Base-by-base conservation (phyloP, 2,113 vertebrate species). In the Monopterus albus region DNA sequence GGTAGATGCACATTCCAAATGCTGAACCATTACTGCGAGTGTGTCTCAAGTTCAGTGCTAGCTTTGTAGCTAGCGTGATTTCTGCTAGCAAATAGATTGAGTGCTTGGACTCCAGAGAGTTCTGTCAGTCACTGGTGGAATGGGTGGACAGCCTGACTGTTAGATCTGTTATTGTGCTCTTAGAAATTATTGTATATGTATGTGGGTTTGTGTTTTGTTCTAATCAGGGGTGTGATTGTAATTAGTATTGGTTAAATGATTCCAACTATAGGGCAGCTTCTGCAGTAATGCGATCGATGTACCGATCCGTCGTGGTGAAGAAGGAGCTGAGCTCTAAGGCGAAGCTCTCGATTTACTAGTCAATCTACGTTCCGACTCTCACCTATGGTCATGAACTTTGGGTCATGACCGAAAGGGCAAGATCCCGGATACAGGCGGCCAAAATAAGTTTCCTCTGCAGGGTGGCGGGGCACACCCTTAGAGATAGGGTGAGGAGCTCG, bases 211-310 rank as follows among this genome's bases (percentile, higher is more conserved):
- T 29, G 75, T 75, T 68, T 65, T 59, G 55, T 47, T 29, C 13
- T 12, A 33, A 14, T 17, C 14, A 13, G 20, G 47, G 33, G 1
- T 33, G 29, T 52, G 26, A 67, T 46, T 75, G 71, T 87, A 84
- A 84, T 89, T 69, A 71, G 56, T 85, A 87, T 47, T 87, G 85
- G 75, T 20, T 79, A 55, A 87, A 47, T 76, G 43, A 81, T 63
- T 72, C 49, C 81, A n/a, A n/a, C n/a, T n/a, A n/a, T n/a, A n/a
- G n/a, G n/a, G n/a, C n/a, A n/a, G n/a, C n/a, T n/a, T n/a, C n/a
- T n/a, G n/a, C n/a, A n/a, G n/a, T n/a, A n/a, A n/a, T n/a, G n/a
- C n/a, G n/a, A n/a, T n/a, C n/a, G n/a, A n/a, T n/a, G n/a, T n/a
- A n/a, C n/a, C n/a, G n/a, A n/a, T n/a, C n/a, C n/a, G n/a, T n/a